Percentiles rank a stretch among this genome's conserved stretches.
phyloP scores from a whole-genome alignment of 2,797 vertebrate species.

The Rhinichthys osculus region DNA sequence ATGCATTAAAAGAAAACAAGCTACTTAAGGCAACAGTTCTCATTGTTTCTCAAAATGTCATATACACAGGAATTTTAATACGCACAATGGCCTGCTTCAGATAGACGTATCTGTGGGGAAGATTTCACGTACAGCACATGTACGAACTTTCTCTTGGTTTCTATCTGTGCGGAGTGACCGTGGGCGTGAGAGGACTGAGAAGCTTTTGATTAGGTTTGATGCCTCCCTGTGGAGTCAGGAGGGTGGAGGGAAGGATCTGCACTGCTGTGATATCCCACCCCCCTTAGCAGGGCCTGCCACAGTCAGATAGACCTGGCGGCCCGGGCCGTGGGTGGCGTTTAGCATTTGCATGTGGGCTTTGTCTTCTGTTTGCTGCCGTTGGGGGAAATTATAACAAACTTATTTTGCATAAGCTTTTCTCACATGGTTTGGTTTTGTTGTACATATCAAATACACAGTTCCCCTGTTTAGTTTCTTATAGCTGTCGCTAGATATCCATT shows the following conservation, averaged over 20 bases:
- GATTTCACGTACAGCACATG: slow-evolving; percentile 16
- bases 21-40: slow-evolving; percentile 5
- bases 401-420: slow-evolving; percentile 51
- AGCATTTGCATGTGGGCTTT: slow-evolving; percentile 53
- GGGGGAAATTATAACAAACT: slow-evolving; percentile 51
- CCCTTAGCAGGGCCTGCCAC: slow-evolving; percentile 37
- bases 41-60: not conserved
- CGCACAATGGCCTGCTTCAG: not conserved
- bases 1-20: not conserved
- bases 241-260: slow-evolving; percentile 63
- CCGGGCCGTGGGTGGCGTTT: slow-evolving; percentile 55
- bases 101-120: slow-evolving; percentile 20
- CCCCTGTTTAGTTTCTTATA: slow-evolving; percentile 15
- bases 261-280: slow-evolving; percentile 59
- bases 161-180: slow-evolving; percentile 46
- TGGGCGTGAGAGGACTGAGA: slow-evolving; percentile 66
- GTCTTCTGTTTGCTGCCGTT: slow-evolving; percentile 38
- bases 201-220: slow-evolving; percentile 62
- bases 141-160: slow-evolving; percentile 26
- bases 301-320: slow-evolving; percentile 48
- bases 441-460: slow-evolving; percentile 15
- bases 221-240: slow-evolving; percentile 51
- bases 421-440: slow-evolving; percentile 29
- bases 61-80: not conserved
- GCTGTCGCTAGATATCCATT: not conserved